phyloP scores from a whole-genome alignment of 1,140 invertebrate species.

The Eubasilissa regina region DNA sequence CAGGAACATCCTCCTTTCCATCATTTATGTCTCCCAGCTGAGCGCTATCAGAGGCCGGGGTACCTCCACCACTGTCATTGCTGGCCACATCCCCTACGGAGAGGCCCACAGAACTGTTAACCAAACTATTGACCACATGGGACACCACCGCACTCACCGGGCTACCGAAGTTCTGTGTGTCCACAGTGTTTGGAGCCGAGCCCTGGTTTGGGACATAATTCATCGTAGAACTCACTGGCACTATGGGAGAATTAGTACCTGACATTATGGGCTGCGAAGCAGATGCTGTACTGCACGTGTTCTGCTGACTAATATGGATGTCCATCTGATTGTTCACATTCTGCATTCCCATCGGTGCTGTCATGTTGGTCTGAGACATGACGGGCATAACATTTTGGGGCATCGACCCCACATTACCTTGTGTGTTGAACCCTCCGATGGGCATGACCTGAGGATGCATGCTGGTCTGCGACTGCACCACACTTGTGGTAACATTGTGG shows the following conservation, averaged over 20 bases:
- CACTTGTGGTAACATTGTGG: slow-evolving; percentile 64
- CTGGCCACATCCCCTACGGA: slow-evolving; percentile 68
- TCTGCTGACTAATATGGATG: slow-evolving; percentile 63
- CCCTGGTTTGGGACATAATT: slow-evolving; percentile 66
- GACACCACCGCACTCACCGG: slow-evolving; percentile 71
- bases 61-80: slow-evolving; percentile 62
- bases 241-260: slow-evolving; percentile 71
- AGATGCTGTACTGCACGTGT: slow-evolving; percentile 60
- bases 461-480: slow-evolving; percentile 70
- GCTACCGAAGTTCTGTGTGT: slow-evolving; percentile 71
- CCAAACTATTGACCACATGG: slow-evolving; percentile 68
- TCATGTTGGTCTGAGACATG: slow-evolving; percentile 69
- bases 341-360: slow-evolving; percentile 61
- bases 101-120: slow-evolving; percentile 70
- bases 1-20: slow-evolving; percentile 68
- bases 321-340: slow-evolving; percentile 57
- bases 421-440: slow-evolving; percentile 53
- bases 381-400: slow-evolving; percentile 65
- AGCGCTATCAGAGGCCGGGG: slow-evolving; percentile 63
- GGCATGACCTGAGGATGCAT: slow-evolving; percentile 62
- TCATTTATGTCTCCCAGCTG: slow-evolving; percentile 66
- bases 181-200: slow-evolving; percentile 61
- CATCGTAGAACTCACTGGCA: slow-evolving; percentile 68
- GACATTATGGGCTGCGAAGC: slow-evolving; percentile 60
- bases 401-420: slow-evolving; percentile 54